Base-by-base conservation (phyloP, 2,888 invertebrate genomes). In the Cataglyphis livida region DNA sequence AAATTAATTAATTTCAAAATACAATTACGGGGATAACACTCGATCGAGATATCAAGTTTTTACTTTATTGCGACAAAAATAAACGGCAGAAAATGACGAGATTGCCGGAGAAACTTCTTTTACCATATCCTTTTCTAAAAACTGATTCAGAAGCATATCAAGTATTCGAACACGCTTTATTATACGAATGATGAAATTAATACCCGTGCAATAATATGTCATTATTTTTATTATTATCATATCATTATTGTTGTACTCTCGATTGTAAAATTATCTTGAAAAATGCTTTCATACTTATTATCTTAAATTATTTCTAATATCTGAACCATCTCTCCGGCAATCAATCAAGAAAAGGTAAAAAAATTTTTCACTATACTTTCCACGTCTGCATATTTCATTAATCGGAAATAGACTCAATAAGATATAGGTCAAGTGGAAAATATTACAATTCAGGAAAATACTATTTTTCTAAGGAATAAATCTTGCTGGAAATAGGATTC, bases 1-100 rank as follows among this genome's bases (percentile, higher is more conserved):
- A 51, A 89, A 89, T 89, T 85, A 88, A 88, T 89, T 89, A 89
- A 87, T 70, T 65, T 68, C 54, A 41, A 81, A 88, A 88, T 89
- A 84, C 84, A 84, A 89, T 89, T 89, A 89, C 59, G 84, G 68
- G 79, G 79, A 88, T 88, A 82, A 88, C 85, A 82, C 82, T 85
- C 84, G 85, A 84, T 87, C 83, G 89, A 61, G 73, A 85, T 88
- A 88, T 83, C 87, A 87, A 79, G 51, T 87, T 84, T 73, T 79
- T 81, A 75, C 70, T 73, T 85, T 82, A 83, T 76, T 75, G 38
- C 71, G 32, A 73, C 35, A 35, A 81, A 82, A 78, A 79, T 82
- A 83, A 79, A 78, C 32, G 35, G 32, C 32, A 57, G 28, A 68
- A 15, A 68, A 57, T 9, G 68, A 9, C 18, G 7, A 66, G 51